Base-by-base conservation (phyloP, 2,888 invertebrate genomes). In the Panopea generosa region DNA sequence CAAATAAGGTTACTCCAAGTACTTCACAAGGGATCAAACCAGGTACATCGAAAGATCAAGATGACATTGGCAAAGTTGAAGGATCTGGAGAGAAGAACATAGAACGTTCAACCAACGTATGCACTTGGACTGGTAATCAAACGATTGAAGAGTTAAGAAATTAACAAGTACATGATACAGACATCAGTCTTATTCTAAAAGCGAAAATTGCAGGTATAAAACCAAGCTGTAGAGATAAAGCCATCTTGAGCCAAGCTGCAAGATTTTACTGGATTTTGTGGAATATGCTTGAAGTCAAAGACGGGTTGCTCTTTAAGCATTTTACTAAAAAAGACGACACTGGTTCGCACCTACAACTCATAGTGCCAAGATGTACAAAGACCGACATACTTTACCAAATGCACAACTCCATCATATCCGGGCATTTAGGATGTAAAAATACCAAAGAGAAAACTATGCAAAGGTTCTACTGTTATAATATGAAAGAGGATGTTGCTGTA, bases 361-460 rank as follows among this genome's bases (percentile, higher is more conserved):
- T n/a, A n/a, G n/a, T n/a, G n/a, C n/a, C n/a, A n/a, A n/a, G n/a
- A 40, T 40, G 40, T 40, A 40, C 16, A 40, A 40, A 40, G 40
- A 7, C 7, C 7, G 40, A 40, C 9, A 49, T 49, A 9, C 24
- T 49, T n/a, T 6, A 11, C 14, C 20, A 11, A 49, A n/a, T 49
- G 49, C 49, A n/a, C n/a, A n/a, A n/a, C n/a, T n/a, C n/a, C n/a
- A n/a, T n/a, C n/a, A n/a, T n/a, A n/a, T n/a, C n/a, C 11, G 53
- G 53, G 6, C 53, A 53, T 24, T n/a, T 53, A 22, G 53, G 53
- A 9, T 7, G 7, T 9, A 53, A 53, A 26, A 53, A 53, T 9
- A 53, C 53, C n/a, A 53, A 53, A 26, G 53, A 20, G 26, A 53
- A 24, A 26, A 11, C 18, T 6, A 26, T 26, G 26, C 53, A 53